Base-by-base conservation (phyloP, 1,140 invertebrate species). In the Ooceraea biroi region DNA sequence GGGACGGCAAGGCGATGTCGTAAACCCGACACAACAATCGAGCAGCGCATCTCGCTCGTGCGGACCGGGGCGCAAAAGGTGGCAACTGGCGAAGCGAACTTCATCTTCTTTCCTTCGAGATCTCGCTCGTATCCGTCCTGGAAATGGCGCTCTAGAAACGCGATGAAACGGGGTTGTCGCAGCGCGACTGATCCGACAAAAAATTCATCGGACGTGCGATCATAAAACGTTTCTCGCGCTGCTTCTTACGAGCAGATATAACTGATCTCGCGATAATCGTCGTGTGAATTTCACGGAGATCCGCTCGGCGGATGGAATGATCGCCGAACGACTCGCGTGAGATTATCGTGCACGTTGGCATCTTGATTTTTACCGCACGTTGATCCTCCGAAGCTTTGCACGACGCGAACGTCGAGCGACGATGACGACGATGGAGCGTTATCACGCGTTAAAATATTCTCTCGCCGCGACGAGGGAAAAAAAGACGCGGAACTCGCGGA, bases 21-120 rank as follows among this genome's bases (percentile, higher is more conserved):
- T 92, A 92, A 92, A 91, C 72, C 65, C 65, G 12, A 80, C 82
- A 80, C 69, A 83, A 90, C 85, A 85, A 85, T 66, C 77, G 41
- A 36, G 57, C 11, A 46, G 25, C 58, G 55, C 82, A 83, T 85
- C 76, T 85, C 48, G 61, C 36, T 7, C 50, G 48, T 66, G 69
- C 36, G 55, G 52, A 73, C 1, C 8, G n/a, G 25, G 41, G 17
- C 22, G n/a, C 11, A 2, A 65, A 74, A 19, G 25, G n/a, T n/a
- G n/a, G n/a, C n/a, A n/a, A n/a, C n/a, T 19, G 17, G 8, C 17
- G 10, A 10, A 10, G 48, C 22, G 30, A 52, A 5, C 14, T 63
- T 65, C 50, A 36, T 12, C 46, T 41, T 41, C 5, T 41, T 41
- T 3, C 10, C 25, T 52, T 14, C 17, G 46, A 58, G 41, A 19